phyloP scores from a whole-genome alignment of 1,140 invertebrate species.

The Drosophila ogumai region DNA sequence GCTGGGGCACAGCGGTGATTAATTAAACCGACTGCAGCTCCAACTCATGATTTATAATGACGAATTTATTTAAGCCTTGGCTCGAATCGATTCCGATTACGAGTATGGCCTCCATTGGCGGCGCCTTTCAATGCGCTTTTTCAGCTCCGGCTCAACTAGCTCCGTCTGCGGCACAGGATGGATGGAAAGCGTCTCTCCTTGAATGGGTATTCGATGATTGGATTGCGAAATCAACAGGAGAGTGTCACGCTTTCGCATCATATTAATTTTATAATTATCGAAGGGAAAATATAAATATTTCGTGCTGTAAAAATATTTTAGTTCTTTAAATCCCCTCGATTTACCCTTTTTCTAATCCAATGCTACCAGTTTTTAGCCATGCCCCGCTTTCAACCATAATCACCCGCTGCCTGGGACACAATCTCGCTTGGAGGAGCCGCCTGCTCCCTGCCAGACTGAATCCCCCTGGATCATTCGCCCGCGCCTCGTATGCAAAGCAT shows the following conservation, averaged over 20 bases:
- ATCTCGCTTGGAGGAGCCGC: constrained; percentile 20
- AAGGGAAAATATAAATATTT: background rate
- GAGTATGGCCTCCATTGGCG: constrained; percentile 55
- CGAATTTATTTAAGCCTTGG: constrained; percentile 81
- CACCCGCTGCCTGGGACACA: constrained; percentile 31
- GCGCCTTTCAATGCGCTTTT: constrained; percentile 61
- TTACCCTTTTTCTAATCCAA: constrained; percentile 16
- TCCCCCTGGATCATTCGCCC: constrained; percentile 14
- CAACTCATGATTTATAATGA: constrained; percentile 82
- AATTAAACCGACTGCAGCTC: constrained; percentile 50
- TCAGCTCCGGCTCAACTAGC: constrained; percentile 30
- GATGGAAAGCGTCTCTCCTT: constrained; percentile 2
- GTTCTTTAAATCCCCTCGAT: background rate
- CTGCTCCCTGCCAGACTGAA: constrained; percentile 9
- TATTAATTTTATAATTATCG: background rate
- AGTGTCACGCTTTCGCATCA: constrained; percentile 5
- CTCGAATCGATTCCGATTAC: constrained; percentile 55
- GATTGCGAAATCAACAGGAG: constrained; percentile 11
- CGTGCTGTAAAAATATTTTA: background rate
- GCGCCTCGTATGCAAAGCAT: constrained; percentile 66
- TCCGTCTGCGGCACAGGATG: background rate
- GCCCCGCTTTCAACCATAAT: constrained; percentile 9
- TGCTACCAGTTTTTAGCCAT: background rate
- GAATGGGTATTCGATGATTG: background rate
- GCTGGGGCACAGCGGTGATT: constrained; percentile 59